phyloP scores from a whole-genome alignment of 2,113 vertebrate genomes.

The Ptyas mucosa region DNA sequence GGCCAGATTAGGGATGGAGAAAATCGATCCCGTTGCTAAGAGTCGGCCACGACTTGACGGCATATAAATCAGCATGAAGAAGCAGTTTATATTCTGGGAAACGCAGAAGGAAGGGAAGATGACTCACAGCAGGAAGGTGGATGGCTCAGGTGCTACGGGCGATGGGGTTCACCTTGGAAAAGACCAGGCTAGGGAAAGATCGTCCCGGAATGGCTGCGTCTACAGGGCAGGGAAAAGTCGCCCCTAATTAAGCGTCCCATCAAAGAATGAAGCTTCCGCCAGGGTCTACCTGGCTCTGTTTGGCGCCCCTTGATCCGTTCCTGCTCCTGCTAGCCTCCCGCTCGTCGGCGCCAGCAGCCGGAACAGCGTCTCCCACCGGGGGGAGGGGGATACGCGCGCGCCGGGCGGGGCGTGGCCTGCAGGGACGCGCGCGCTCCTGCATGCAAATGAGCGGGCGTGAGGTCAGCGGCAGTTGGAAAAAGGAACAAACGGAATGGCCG shows the following conservation, averaged over 20 bases:
- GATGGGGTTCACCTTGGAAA: neutral
- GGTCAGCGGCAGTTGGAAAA: slow-evolving; percentile 81
- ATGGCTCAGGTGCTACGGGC: neutral
- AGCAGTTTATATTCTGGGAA: neutral
- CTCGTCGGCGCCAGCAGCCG: no score
- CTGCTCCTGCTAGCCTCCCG: neutral
- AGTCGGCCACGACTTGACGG: neutral
- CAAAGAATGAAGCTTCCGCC: neutral
- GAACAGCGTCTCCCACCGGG: neutral
- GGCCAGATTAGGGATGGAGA: neutral
- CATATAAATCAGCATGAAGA: neutral
- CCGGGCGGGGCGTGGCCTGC: slow-evolving; percentile 34
- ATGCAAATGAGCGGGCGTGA: slow-evolving; percentile 79
- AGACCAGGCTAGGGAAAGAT: neutral
- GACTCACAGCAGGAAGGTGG: neutral
- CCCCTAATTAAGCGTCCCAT: neutral
- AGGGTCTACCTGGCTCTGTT: neutral
- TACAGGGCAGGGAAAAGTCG: neutral
- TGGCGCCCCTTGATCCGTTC: neutral
- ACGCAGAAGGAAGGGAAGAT: neutral
- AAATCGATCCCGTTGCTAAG: neutral
- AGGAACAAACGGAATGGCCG: slow-evolving; percentile 90
- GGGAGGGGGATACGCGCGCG: neutral
- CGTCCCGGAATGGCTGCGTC: neutral
- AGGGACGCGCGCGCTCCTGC: slow-evolving; percentile 63